Conservation (phyloP, 1,140 invertebrate species). For the Geopemphigus sp. region DNA sequence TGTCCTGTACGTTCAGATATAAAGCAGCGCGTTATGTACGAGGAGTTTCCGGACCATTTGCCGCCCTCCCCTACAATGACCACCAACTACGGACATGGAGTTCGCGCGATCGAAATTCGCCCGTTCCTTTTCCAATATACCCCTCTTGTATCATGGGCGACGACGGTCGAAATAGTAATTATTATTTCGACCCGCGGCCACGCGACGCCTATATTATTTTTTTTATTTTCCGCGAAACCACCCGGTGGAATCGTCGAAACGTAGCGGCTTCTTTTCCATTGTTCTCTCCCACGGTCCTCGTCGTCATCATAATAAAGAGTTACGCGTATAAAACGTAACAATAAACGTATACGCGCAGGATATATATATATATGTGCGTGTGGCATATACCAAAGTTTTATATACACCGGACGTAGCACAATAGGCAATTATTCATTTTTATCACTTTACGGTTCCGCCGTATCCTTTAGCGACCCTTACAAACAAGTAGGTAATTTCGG, state of each 20-base stretch:
- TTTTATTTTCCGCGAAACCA: neutral
- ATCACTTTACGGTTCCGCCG: neutral
- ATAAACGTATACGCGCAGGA: neutral
- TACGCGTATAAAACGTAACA: neutral
- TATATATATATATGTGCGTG: too few species aligned
- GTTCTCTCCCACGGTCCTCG: neutral
- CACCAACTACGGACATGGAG: too few species aligned
- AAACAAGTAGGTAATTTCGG: conserved; percentile 19
- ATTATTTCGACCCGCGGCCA: conserved; percentile 1
- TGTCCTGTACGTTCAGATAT: neutral
- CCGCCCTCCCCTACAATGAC: neutral
- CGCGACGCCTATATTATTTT: conserved; percentile 3
- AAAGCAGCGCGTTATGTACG: too few species aligned
- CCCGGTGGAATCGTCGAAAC: conserved; percentile 11
- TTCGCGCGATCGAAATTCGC: neutral
- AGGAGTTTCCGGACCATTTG: too few species aligned
- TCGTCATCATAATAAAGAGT: conserved; percentile 24
- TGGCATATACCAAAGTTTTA: too few species aligned
- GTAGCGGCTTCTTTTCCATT: neutral
- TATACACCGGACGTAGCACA: conserved; percentile 14
- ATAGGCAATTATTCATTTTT: conserved; percentile 45
- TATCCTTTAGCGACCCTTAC: neutral
- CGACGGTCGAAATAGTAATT: neutral
- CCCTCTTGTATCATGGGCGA: too few species aligned
- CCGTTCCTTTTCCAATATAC: neutral